phyloP scores from a whole-genome alignment of 2,888 invertebrate genomes.

The Yponomeuta evonymella region DNA sequence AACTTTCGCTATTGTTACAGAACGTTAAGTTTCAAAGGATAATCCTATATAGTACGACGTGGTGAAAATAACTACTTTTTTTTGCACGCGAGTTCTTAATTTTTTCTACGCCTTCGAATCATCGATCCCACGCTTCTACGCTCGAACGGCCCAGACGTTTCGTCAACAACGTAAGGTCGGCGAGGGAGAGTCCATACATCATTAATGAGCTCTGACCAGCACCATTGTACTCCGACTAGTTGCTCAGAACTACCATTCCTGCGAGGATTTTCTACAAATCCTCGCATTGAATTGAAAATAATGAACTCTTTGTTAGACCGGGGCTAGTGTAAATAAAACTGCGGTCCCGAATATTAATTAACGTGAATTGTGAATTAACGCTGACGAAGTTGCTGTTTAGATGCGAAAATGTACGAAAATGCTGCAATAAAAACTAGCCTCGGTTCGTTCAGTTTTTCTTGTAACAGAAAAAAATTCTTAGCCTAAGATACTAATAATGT shows the following conservation, averaged over 20 bases:
- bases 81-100: neutral
- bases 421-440: neutral
- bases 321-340: conserved; percentile 24
- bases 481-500: too few relatives aligned
- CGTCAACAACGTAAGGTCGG: conserved; percentile 14
- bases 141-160: conserved; percentile 11
- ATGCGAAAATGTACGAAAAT: neutral
- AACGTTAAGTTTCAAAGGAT: too few relatives aligned
- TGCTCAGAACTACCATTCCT: conserved; percentile 17
- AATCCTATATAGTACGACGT: neutral
- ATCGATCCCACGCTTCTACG: neutral
- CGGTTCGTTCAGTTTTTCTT: too few relatives aligned
- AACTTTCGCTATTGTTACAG: too few relatives aligned
- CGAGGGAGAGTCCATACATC: conserved; percentile 45
- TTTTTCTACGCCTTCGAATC: neutral
- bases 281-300: conserved; percentile 60
- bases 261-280: conserved; percentile 37
- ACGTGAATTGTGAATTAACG: conserved; percentile 48
- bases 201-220: conserved; percentile 59
- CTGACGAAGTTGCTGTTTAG: neutral
- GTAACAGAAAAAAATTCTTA: too few relatives aligned
- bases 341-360: conserved; percentile 47
- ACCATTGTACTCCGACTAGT: conserved; percentile 49
- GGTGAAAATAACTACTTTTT: neutral
- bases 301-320: conserved; percentile 55